These are phyloP conservation scores for Aethina tumida DNA, from an alignment of 1,140 invertebrate species.

Conservation along the genomic window DNA sequence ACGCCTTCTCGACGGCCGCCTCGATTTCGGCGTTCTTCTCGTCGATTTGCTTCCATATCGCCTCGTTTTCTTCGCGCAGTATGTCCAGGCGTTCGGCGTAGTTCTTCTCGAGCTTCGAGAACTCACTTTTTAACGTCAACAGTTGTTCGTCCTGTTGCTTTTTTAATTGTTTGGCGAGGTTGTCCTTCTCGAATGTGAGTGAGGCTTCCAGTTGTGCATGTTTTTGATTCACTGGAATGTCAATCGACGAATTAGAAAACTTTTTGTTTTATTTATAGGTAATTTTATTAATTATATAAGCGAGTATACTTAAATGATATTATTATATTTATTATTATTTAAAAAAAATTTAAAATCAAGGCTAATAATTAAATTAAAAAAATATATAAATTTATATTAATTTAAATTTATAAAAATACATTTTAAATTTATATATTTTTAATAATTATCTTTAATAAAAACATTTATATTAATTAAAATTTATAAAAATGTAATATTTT, in stretches of 20 bases:
- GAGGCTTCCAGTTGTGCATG: constrained; percentile 22
- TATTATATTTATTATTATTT: no score
- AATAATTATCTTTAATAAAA: no score
- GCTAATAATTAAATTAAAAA: no score
- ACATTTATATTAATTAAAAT: no score
- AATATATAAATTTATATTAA: no score
- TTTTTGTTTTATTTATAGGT: constrained; percentile 3
- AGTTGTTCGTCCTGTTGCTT: constrained; percentile 29
- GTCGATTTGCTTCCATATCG: constrained; percentile 33
- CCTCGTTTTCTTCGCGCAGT: constrained; percentile 33
- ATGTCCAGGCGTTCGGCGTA: constrained; percentile 31
- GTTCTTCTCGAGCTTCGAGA: constrained; percentile 28
- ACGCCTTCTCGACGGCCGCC: constrained; percentile 27
- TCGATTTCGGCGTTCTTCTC: constrained; percentile 30
- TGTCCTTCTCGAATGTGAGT: constrained; percentile 20
- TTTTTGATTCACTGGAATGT: constrained; percentile 30
- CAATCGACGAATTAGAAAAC: no score
- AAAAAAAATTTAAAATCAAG: no score
- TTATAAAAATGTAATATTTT: no score
- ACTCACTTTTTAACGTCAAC: constrained; percentile 23
- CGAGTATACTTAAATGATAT: no score
- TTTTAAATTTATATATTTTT: no score
- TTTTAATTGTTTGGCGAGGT: constrained; percentile 18
- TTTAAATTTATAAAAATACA: no score
- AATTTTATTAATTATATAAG: no score